Evolutionary conservation across 2,113 vertebrate genomes (phyloP), one percentile per base, ranked within the genome.

Genomic region (Trogon surrucura): DNA sequence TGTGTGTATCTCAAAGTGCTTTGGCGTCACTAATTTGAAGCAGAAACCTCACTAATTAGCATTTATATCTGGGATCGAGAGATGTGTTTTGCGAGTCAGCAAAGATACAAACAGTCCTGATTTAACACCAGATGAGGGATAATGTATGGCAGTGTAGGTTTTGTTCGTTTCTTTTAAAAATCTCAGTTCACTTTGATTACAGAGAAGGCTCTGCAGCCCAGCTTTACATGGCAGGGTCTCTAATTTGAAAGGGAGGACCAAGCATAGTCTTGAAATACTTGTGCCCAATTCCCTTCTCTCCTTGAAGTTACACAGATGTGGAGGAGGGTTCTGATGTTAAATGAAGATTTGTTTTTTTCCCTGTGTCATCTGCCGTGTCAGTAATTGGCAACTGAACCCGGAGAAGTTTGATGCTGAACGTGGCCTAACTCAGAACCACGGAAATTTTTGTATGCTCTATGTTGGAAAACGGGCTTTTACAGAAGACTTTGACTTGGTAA

Each of bases 41-140:
- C 66, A 92, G 79, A 93, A 91, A 94, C 69, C 21, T 93, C 41
- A 9, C 51, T 97, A 94, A 93, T 96, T 93, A 94, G 50, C n/a
- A 15, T 85, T 95, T 73, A 54, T 69, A 62, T n/a, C 72, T 78
- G 45, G 47, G 89, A 67, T 54, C 65, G 53, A 95, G 64, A 36
- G 47, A 41, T 70, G 69, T 50, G 45, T 66, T 95, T 94, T 84
- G 80, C 84, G 45, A 80, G 78, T 71, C 70, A 66, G 44, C 0
- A 0, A 26, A 38, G 65, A 54, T 51, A 13, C 5, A 57, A 80
- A 57, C 11, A 36, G 41, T 21, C 65, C 26, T 83, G 56, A 80
- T 95, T 81, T 80, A 47, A 29, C 30, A 72, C 32, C 38, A 65
- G 54, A 60, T 69, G 58, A 88, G 51, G 50, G 30, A 56, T 41